Evolutionary conservation across 2,113 vertebrate genomes (phyloP).

Genomic region (Peromyscus maniculatus): DNA sequence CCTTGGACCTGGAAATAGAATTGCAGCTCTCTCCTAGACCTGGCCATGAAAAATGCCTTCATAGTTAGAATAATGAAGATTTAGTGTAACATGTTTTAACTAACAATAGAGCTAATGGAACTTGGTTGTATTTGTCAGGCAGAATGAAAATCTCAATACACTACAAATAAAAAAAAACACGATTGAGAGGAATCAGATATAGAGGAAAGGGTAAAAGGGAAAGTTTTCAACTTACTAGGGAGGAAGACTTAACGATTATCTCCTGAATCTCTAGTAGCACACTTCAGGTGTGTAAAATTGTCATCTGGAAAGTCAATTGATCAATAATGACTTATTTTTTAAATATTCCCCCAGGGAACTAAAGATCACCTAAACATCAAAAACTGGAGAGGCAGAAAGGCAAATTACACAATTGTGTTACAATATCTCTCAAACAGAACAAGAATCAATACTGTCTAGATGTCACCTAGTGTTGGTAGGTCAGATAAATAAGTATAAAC

Average conservation of each 20-base stretch:
- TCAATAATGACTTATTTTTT: not conserved
- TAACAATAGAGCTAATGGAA: conserved; percentile 8
- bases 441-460: not conserved
- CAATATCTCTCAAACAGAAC: not conserved
- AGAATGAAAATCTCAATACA: conserved; percentile 5
- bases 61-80: not conserved
- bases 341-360: not conserved
- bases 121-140: not conserved
- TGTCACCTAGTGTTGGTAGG: not conserved
- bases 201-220: not conserved
- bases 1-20: not conserved
- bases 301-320: not conserved
- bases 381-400: not conserved
- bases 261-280: not conserved
- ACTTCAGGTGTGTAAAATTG: not conserved
- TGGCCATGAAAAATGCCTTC: not conserved
- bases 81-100: not conserved
- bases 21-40: conserved; percentile 1
- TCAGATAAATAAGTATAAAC: not conserved
- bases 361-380: not conserved
- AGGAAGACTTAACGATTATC: not conserved
- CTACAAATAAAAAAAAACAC: not conserved
- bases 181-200: not conserved
- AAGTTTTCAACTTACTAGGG: not conserved
- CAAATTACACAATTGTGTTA: not conserved